These are phyloP conservation scores for Helicoverpa assulta DNA, from an alignment of 2,888 invertebrate species.

Conservation along the genomic window DNA sequence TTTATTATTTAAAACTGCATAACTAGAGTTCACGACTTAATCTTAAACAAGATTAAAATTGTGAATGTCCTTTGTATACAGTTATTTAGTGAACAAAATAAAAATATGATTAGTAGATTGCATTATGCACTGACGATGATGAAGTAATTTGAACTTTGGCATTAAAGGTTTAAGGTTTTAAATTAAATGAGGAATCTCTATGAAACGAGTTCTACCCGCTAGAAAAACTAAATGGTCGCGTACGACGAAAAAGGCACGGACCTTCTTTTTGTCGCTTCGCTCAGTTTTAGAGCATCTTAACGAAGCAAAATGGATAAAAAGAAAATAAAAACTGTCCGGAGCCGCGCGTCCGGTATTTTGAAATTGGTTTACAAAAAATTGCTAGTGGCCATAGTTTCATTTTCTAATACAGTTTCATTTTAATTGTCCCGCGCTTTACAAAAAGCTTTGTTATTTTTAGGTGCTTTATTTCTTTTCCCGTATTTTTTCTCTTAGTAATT, in stretches of 20 bases:
- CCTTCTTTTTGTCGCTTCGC: slow-evolving; percentile 55
- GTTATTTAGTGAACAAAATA: slow-evolving; percentile 48
- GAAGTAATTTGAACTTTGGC: slow-evolving; percentile 18
- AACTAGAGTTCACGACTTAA: slow-evolving; percentile 10
- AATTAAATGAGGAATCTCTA: slow-evolving; percentile 35
- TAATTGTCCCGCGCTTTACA: slow-evolving; percentile 24
- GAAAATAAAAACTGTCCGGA: slow-evolving; percentile 37
- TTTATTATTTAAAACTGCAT: slow-evolving; percentile 19
- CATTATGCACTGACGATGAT: slow-evolving; percentile 25
- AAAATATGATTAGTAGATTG: slow-evolving; percentile 47
- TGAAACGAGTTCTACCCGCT: slow-evolving; percentile 51
- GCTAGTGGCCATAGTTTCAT: slow-evolving; percentile 22
- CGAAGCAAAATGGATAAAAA: slow-evolving; percentile 60
- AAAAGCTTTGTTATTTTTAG: slow-evolving; percentile 15
- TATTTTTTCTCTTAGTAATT: no score
- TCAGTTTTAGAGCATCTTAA: slow-evolving; percentile 70
- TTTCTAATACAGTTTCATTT: slow-evolving; percentile 40
- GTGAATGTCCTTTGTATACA: slow-evolving; percentile 38
- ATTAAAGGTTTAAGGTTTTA: slow-evolving; percentile 26
- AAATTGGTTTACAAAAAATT: slow-evolving; percentile 43
- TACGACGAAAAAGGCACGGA: slow-evolving; percentile 52
- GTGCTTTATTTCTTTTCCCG: slow-evolving; percentile 1
- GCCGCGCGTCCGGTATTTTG: slow-evolving; percentile 35
- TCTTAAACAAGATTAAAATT: slow-evolving; percentile 46
- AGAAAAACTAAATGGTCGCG: slow-evolving; percentile 54